Conservation (phyloP, 2,888 invertebrate genomes). For the Cheilosia impressa region DNA sequence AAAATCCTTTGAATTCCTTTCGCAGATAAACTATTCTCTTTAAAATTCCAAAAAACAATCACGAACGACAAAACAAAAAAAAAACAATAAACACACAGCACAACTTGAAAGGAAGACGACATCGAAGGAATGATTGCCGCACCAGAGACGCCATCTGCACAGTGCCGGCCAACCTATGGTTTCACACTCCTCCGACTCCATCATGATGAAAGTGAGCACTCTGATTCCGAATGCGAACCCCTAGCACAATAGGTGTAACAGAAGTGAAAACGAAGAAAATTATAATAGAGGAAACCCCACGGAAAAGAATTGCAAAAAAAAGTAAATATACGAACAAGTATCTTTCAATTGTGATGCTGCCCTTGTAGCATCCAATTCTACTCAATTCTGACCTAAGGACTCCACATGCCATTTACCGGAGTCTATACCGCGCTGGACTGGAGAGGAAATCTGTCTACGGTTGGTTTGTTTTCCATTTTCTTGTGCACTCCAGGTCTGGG, state of each 20-base stretch:
- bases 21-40: constrained; percentile 26
- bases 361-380: constrained; percentile 55
- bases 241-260: constrained; percentile 49
- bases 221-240: constrained; percentile 18
- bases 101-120: constrained; percentile 16
- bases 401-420: constrained; percentile 67
- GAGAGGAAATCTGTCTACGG: constrained; percentile 54
- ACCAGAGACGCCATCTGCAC: constrained; percentile 52
- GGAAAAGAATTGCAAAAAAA: constrained; percentile 13
- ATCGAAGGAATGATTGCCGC: constrained; percentile 54
- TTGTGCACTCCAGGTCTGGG: constrained; percentile 33
- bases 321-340: constrained; percentile 22
- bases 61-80: neutral
- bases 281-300: constrained; percentile 57
- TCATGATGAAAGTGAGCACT: constrained; percentile 60
- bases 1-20: constrained; percentile 50
- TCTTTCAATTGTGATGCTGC: constrained; percentile 67
- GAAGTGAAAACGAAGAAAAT: constrained; percentile 51
- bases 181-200: constrained; percentile 20
- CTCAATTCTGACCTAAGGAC: constrained; percentile 49
- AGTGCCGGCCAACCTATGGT: constrained; percentile 46
- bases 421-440: constrained; percentile 17
- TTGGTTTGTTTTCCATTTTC: constrained; percentile 68
- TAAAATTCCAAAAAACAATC: constrained; percentile 50
- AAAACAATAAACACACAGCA: constrained; percentile 30